Conservation (phyloP, 37 sponge, comb jelly and placozoan species). For the Crambe crambe region DNA sequence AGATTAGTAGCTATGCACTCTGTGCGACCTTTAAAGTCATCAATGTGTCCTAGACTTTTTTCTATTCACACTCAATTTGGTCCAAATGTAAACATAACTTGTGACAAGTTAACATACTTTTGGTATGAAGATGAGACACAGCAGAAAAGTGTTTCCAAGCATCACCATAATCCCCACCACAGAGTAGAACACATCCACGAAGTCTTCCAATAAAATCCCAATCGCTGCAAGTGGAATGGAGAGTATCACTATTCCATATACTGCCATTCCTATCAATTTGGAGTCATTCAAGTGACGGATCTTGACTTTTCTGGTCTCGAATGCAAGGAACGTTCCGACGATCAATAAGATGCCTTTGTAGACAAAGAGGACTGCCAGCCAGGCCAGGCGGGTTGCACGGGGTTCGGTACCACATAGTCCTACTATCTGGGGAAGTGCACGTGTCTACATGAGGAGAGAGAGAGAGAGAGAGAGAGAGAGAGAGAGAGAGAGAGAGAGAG, state of each 20-base stretch:
- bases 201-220: constrained; percentile 22
- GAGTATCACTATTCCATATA: constrained; percentile 57
- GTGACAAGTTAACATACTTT: no score
- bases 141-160: constrained; percentile 43
- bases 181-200: constrained; percentile 30
- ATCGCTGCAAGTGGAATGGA: constrained; percentile 49
- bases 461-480: no score
- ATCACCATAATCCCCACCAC: constrained; percentile 50
- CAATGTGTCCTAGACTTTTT: no score
- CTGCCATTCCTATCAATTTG: constrained; percentile 45
- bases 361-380: constrained; percentile 39
- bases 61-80: no score
- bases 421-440: constrained; percentile 26
- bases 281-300: constrained; percentile 61
- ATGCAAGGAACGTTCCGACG: constrained; percentile 56
- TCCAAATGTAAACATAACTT: no score
- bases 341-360: constrained; percentile 65
- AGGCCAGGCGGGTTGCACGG: constrained; percentile 7
- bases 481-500: no score
- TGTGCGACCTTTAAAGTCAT: no score
- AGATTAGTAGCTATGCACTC: no score
- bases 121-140: constrained; percentile 55
- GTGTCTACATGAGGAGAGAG: constrained; percentile 20
- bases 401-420: constrained; percentile 16
- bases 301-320: constrained; percentile 64